Percentiles rank a stretch among this genome's conserved stretches.
These are phyloP conservation scores for Carassius carassius DNA, from an alignment of 2,113 vertebrate genomes.

Conservation along the genomic window DNA sequence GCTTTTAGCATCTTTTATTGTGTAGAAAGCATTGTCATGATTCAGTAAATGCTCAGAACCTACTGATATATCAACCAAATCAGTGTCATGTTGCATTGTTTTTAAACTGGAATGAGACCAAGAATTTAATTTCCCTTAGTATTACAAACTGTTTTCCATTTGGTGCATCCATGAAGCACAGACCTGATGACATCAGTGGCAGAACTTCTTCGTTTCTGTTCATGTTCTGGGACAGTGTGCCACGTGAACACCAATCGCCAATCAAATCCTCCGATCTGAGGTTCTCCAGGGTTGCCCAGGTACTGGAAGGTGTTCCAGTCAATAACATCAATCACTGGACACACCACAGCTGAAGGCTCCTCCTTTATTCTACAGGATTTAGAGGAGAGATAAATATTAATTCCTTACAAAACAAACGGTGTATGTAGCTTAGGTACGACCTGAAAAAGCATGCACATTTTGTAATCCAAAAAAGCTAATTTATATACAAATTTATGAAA, in stretches of 20 bases:
- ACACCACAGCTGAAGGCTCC: slow-evolving; percentile 89
- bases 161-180: slow-evolving; percentile 10
- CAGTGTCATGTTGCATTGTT: no score
- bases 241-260: slow-evolving; percentile 97
- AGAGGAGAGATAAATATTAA: neutral
- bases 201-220: slow-evolving; percentile 81
- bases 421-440: neutral
- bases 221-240: slow-evolving; percentile 83
- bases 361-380: slow-evolving; percentile 83
- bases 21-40: no score
- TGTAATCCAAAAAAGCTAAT: neutral
- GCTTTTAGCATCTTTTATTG: no score
- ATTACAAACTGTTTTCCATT: neutral
- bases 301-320: slow-evolving; percentile 98
- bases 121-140: neutral
- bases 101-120: neutral
- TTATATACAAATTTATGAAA: neutral
- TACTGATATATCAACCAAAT: neutral
- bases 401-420: neutral
- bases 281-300: slow-evolving; percentile 89
- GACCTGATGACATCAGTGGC: slow-evolving; percentile 91
- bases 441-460: neutral
- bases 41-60: no score
- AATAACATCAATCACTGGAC: slow-evolving; percentile 95
- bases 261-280: slow-evolving; percentile 95